These are phyloP conservation scores for Opisthograptis luteolata DNA, from an alignment of 2,888 invertebrate species.

Conservation along the genomic window DNA sequence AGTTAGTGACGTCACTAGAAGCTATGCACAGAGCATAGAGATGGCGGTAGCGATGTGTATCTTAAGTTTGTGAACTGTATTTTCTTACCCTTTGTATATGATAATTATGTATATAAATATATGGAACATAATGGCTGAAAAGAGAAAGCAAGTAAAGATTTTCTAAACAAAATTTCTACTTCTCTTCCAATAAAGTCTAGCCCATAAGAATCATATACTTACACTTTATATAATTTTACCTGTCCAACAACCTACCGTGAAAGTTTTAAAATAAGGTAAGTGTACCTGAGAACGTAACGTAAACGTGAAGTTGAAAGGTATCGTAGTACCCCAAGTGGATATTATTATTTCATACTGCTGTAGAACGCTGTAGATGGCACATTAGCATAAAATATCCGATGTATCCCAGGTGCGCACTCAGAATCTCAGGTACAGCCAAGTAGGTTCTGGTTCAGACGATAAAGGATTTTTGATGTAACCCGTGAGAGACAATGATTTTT, in stretches of 20 bases:
- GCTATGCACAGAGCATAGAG: too few relatives aligned
- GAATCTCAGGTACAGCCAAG: constrained; percentile 9
- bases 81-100: too few relatives aligned
- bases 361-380: constrained; percentile 45
- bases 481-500: neutral
- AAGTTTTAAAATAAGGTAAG: constrained; percentile 22
- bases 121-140: too few relatives aligned
- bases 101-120: too few relatives aligned
- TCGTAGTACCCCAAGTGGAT: constrained; percentile 40
- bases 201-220: constrained; percentile 3
- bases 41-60: too few relatives aligned
- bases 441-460: neutral
- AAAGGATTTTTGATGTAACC: too few relatives aligned
- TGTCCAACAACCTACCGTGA: constrained; percentile 4
- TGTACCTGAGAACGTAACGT: constrained; percentile 17
- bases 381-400: constrained; percentile 68
- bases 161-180: too few relatives aligned
- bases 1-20: too few relatives aligned
- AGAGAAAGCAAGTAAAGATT: too few relatives aligned
- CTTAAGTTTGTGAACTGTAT: too few relatives aligned
- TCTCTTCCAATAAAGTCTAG: neutral
- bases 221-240: constrained; percentile 1
- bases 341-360: constrained; percentile 68
- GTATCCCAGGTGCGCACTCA: constrained; percentile 24
- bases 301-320: constrained; percentile 40